phyloP scores from a whole-genome alignment of 2,888 invertebrate genomes.

The Sisyra nigra region DNA sequence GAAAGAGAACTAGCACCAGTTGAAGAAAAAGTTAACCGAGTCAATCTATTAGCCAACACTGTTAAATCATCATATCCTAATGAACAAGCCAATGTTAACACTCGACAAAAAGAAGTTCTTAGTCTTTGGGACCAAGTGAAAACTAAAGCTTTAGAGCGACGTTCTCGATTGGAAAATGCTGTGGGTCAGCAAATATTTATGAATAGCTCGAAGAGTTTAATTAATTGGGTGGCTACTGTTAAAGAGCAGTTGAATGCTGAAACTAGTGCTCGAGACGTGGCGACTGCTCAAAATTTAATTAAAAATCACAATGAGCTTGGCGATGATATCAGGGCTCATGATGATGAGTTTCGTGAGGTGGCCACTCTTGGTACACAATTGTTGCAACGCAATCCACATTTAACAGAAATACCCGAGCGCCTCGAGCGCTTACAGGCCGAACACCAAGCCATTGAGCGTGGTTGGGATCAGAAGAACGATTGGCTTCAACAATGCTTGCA shows the following conservation, averaged over 20 bases:
- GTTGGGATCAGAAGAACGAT: constrained; percentile 75
- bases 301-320: constrained; percentile 83
- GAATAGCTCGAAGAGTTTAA: constrained; percentile 61
- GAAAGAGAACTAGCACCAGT: constrained; percentile 91
- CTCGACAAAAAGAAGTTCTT: constrained; percentile 69
- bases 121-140: constrained; percentile 79
- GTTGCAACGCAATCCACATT: constrained; percentile 53
- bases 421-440: constrained; percentile 58
- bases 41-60: constrained; percentile 72
- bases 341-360: constrained; percentile 79
- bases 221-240: constrained; percentile 69
- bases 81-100: constrained; percentile 72
- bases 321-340: constrained; percentile 80
- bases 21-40: constrained; percentile 81
- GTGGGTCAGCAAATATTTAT: constrained; percentile 92
- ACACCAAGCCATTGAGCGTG: constrained; percentile 55
- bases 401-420: constrained; percentile 59
- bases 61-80: constrained; percentile 87
- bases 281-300: constrained; percentile 75
- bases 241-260: constrained; percentile 66
- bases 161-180: constrained; percentile 77
- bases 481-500: constrained; percentile 78
- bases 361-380: constrained; percentile 63
- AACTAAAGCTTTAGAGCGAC: constrained; percentile 68
- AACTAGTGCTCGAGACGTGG: constrained; percentile 65